phyloP scores from a whole-genome alignment of 2,113 vertebrate genomes.

The Mirounga angustirostris region DNA sequence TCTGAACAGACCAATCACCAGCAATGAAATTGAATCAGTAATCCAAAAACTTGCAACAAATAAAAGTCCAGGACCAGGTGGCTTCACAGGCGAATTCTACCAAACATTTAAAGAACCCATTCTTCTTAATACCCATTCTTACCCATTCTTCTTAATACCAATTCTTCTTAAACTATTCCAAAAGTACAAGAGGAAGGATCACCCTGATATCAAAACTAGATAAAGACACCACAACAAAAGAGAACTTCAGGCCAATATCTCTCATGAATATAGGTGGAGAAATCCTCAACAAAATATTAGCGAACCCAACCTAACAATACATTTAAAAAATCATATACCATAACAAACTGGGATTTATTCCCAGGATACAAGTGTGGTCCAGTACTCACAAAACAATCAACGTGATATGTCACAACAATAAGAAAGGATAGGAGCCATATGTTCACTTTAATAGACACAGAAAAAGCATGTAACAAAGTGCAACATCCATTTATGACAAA shows the following conservation, averaged over 20 bases:
- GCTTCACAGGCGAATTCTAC: background rate
- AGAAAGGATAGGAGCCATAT: background rate
- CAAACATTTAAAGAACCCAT: background rate
- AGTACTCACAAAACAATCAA: background rate
- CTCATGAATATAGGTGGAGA: background rate
- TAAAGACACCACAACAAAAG: background rate
- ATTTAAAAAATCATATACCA: background rate
- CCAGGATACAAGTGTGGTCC: background rate
- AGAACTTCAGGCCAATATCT: background rate
- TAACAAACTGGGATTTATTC: background rate
- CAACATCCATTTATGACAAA: background rate
- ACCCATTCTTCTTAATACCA: background rate
- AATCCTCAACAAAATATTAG: background rate
- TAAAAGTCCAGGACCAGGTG: background rate
- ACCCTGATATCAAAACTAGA: background rate
- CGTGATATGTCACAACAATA: background rate
- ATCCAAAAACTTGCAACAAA: background rate
- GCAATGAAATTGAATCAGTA: background rate
- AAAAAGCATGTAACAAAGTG: background rate
- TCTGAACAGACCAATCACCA: background rate
- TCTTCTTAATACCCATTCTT: background rate
- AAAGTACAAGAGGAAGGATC: background rate
- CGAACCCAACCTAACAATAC: background rate
- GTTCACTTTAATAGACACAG: background rate
- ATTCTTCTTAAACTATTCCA: background rate